Evolutionary conservation across 2,888 invertebrate genomes (phyloP), one percentile per base, ranked within the genome.

Genomic region (Asteroscopus sphinx): DNA sequence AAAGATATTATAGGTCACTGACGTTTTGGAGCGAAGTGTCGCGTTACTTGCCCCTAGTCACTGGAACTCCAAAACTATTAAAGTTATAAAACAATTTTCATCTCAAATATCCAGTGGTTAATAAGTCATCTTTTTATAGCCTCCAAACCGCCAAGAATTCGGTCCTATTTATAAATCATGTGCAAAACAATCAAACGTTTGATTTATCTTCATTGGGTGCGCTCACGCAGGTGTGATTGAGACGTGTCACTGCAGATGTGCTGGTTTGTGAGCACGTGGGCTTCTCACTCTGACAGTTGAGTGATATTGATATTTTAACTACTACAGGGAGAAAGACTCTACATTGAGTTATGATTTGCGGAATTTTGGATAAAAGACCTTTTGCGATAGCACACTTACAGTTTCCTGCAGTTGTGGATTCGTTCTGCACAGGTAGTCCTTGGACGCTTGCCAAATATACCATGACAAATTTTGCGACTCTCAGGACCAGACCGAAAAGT

Each of bases 141-240:
- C 13, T 17, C 6, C 26, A 42, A 60, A 45, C 30, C 16, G 46
- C 15, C 13, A 36, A 32, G 51, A 58, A 63, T 55, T 15, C 41
- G 25, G 51, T 45, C 26, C 54, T 73, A 73, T 56, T 52, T 49
- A 68, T 70, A 69, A 35, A 57, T 37, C 46, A 57, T 49, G 48
- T 48, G 39, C 41, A 42, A 48, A 62, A 73, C 69, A 69, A 68
- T 70, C 64, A 62, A 54, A 45, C 51, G 64, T 33, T 54, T 55
- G 59, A 69, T 73, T 62, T 53, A 72, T 69, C 13, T 53, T 47
- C 36, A 68, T 30, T 17, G 52, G 37, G 45, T 47, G 36, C 42
- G 40, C 40, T 16, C 28, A 25, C 37, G 36, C 73, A 68, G 73
- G 68, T 73, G 68, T n/a, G 56, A 68, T 49, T 68, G 63, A 73